Evolutionary conservation across 2,797 vertebrate species (phyloP), one percentile per base, ranked within the genome.

Genomic region (Megaceryle alcyon): DNA sequence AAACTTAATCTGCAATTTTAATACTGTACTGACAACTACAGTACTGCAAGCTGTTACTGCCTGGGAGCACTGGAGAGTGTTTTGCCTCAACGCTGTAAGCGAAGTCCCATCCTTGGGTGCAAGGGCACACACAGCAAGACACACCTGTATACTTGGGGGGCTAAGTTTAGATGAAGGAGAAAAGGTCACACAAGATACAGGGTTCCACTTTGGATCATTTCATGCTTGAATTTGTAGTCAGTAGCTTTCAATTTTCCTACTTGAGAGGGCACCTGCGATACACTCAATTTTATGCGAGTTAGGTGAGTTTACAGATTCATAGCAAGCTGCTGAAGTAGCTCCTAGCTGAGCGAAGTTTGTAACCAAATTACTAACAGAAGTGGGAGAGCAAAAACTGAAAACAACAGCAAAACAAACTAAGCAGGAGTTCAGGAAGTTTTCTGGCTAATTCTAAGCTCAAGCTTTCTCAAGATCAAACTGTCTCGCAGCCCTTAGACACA

Each of bases 141-240:
- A 54, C 80, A 76, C 59, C 86, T 88, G 35, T 66, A 44, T 18
- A 77, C 56, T 76, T 59, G 61, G 60, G 60, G 44, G 14, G 37
- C 64, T 93, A 88, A 90, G 93, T 87, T 88, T 93, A 94, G 88
- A 88, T 49, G 88, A 48, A 95, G 83, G 75, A 77, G 68, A 91
- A 92, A 92, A 93, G 75, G 75, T 64, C 84, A 85, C 13, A 37
- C 4, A 68, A 90, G 88, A 60, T 64, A 77, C 39, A 51, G 56
- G 66, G 69, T 68, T 94, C 65, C 72, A 90, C 71, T 89, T 60
- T 8, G 71, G 88, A 93, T 87, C 81, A 91, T 94, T 96, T 95
- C 93, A 95, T 91, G 86, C 92, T 87, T 85, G 83, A 78, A 71
- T 96, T 95, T 96, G 83, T 76, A 85, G 78, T 57, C 70, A 88